Evolutionary conservation across 2,113 vertebrate genomes (phyloP), one percentile per base, ranked within the genome.

Genomic region (Arvicanthis niloticus): DNA sequence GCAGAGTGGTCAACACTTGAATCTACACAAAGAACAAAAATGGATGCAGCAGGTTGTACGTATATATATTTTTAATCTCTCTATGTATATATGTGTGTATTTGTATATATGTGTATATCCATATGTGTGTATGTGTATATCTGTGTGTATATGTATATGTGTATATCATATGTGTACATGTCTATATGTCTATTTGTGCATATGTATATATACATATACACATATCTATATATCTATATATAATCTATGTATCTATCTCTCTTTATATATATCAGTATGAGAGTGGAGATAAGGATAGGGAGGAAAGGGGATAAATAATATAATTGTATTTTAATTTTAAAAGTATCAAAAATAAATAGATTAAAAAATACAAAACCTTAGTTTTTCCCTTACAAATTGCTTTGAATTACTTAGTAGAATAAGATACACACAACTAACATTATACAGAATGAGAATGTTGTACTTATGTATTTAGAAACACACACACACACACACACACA

Each of bases 301-400:
- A 82, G 80, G n/a, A 82, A 60, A 82, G 53, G 12, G 1, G 7
- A 42, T 82, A 60, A 29, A 29, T 82, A 42, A 40, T 26, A 12
- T 5, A 82, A 60, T 82, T 82, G 58, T 82, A 60, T 26, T 40
- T 31, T 31, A 48, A 42, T 48, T 76, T 24, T 82, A 29, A 60
- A 82, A 82, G 22, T 42, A 42, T 60, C 40, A 24, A 82, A 82
- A 60, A 82, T 40, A 91, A 45, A 72, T 81, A 15, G 73, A 93
- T 3, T 80, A 37, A 88, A 77, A 89, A 88, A 89, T 91, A 45
- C 26, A 89, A 89, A 88, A 78, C 91, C 22, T 93, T 72, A 11
- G 72, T 88, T 81, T 96, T 89, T n/a, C 13, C 3, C 0, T 26
- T 19, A 89, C 5, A 91, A n/a, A 9, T 90, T 88, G 53, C 34